A percentile compares a stretch with the other conserved stretches of the same genome.
Evolutionary conservation across 2,797 vertebrate species (phyloP).

Genomic region (Saxicola maurus): DNA sequence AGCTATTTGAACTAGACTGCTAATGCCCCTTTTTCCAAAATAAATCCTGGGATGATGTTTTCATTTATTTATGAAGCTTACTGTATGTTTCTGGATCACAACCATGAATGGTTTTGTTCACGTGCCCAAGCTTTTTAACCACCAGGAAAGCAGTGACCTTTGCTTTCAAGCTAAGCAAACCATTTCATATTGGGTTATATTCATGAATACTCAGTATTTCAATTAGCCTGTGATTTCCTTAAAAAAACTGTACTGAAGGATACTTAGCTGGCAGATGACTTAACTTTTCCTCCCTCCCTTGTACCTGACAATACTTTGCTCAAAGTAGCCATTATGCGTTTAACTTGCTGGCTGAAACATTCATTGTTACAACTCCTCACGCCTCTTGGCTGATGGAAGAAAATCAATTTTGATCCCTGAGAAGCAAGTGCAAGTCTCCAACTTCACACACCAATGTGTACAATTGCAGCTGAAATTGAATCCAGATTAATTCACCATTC

Average conservation of each 20-base stretch:
- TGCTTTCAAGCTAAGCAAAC: not conserved
- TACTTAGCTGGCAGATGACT: not conserved
- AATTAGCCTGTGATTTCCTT: not conserved
- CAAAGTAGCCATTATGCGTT: not conserved
- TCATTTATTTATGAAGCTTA: not conserved
- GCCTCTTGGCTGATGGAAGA: not conserved
- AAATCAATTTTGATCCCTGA: constrained; percentile 48
- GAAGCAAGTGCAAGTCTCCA: constrained; percentile 38
- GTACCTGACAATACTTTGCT: not conserved
- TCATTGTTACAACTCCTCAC: constrained; percentile 10
- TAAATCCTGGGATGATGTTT: not conserved
- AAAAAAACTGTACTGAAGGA: not conserved
- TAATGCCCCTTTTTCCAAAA: not conserved
- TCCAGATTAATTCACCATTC: not conserved
- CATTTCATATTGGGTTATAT: not conserved
- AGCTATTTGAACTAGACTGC: not conserved
- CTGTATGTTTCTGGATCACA: not conserved
- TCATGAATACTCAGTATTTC: not conserved
- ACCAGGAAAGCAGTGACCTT: not conserved
- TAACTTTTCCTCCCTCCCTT: not conserved
- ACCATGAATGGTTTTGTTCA: not conserved
- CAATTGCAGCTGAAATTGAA: constrained; percentile 14
- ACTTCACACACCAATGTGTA: not conserved
- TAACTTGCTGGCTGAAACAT: constrained; percentile 10
- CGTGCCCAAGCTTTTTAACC: not conserved